Base-by-base conservation (phyloP, 2,797 vertebrate genomes). In the Euphonia xanthogaster region DNA sequence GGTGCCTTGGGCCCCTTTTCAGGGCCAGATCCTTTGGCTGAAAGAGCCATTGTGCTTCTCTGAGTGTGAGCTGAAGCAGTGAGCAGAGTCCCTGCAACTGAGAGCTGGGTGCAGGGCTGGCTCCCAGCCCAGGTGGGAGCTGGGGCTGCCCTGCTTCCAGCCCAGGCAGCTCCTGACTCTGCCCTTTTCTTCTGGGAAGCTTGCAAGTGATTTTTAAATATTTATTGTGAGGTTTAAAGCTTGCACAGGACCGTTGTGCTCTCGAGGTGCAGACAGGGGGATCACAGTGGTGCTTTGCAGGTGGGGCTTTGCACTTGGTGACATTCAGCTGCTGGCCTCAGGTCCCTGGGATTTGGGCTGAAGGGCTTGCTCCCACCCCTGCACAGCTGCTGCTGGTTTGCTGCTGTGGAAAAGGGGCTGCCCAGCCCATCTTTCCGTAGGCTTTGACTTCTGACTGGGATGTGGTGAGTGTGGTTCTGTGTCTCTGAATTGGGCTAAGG, bases 61-160 rank as follows among this genome's bases (percentile, higher is more conserved):
- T 2, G 23, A 33, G 37, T 1, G 10, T 0, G 5, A 37, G 27
- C 6, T 1, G 8, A 4, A 10, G 7, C 27, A 18, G 22, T 0
- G 9, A 62, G 73, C 24, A 25, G 55, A 65, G 24, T 5, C 39
- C 55, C 6, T 28, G 33, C 8, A 5, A 4, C 25, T 3, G 28
- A 8, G 81, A 50, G 45, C 48, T 84, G 66, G 65, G n/a, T 21
- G 21, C 42, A 8, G 14, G 40, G 31, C 35, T 44, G 35, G 24
- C 57, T 85, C 12, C 61, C 37, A 17, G 76, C 57, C 48, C 48
- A 16, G 66, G 7, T 3, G 8, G 53, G 58, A 75, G 16, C 24
- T 66, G 53, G 30, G 50, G 47, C n/a, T 55, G 5, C 31, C 10
- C 16, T 18, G 0, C 27, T 87, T 72, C 74, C 39, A 45, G 1